These are phyloP conservation scores for Chelonus insularis DNA, from an alignment of 1,140 invertebrate genomes.

Conservation along the genomic window DNA sequence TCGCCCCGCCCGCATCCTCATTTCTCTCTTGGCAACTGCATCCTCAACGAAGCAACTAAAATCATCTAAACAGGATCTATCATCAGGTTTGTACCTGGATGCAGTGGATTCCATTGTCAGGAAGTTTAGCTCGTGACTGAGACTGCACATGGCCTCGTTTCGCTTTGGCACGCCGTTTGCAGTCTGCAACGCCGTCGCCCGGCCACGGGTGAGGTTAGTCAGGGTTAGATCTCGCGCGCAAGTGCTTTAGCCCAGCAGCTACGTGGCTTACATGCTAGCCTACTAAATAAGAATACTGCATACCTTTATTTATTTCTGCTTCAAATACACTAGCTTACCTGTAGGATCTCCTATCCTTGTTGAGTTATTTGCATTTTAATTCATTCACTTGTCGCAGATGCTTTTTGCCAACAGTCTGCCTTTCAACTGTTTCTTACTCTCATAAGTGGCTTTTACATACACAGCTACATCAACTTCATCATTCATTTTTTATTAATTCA, in stretches of 20 bases:
- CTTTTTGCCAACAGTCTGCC: too few relatives aligned
- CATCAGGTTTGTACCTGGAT: constrained; percentile 8
- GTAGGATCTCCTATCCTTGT: too few relatives aligned
- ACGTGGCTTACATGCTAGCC: neutral
- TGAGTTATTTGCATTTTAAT: too few relatives aligned
- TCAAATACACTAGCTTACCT: neutral
- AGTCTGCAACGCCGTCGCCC: constrained; percentile 38
- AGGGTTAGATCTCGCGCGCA: constrained; percentile 12
- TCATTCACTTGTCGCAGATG: too few relatives aligned
- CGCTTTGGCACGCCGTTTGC: constrained; percentile 37
- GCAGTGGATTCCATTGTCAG: constrained; percentile 4
- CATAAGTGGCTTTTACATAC: too few relatives aligned
- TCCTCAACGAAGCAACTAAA: constrained; percentile 33
- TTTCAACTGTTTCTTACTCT: too few relatives aligned
- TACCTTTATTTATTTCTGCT: neutral
- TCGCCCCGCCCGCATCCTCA: constrained; percentile 37
- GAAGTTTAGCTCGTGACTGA: constrained; percentile 14
- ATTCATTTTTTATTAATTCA: neutral
- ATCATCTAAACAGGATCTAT: too few relatives aligned
- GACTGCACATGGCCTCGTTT: constrained; percentile 51
- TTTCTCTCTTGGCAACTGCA: constrained; percentile 12
- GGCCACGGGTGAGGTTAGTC: constrained; percentile 14
- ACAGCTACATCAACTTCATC: too few relatives aligned
- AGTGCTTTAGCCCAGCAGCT: neutral
- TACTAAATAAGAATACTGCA: neutral